Conservation (phyloP, 2,797 vertebrate species). For the Leontocebus nigricollis region DNA sequence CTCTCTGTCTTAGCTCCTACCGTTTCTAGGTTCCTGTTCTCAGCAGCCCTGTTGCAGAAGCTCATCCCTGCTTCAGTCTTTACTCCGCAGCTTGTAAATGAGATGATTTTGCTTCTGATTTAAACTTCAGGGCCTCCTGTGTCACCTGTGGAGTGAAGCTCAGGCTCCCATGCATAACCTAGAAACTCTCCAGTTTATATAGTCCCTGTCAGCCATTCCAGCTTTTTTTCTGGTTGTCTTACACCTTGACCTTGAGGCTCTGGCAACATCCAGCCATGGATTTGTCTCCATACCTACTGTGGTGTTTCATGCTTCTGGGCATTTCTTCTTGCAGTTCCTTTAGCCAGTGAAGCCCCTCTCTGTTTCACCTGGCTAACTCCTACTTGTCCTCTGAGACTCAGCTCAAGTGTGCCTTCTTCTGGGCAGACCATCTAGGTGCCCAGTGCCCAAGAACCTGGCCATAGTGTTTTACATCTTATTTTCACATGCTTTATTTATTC, state of each 20-base stretch:
- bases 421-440: neutral
- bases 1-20: fast-evolving
- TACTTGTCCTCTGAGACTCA: neutral
- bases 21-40: neutral
- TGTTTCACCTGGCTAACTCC: neutral
- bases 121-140: neutral
- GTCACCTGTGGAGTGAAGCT: neutral
- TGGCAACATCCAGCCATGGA: neutral
- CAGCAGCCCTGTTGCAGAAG: neutral
- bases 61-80: neutral
- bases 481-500: neutral
- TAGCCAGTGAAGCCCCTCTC: neutral
- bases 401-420: neutral
- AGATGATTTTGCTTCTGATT: neutral
- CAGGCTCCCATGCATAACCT: neutral
- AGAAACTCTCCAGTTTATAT: neutral
- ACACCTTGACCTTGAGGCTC: neutral
- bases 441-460: neutral
- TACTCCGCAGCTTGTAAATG: neutral
- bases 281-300: neutral
- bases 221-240: neutral
- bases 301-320: neutral
- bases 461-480: neutral
- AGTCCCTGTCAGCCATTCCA: neutral
- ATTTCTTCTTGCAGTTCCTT: neutral